Percentiles rank a stretch among this genome's conserved stretches.
These are phyloP conservation scores for Ectemnius lituratus DNA, from an alignment of 2,888 invertebrate species.

Conservation along the genomic window DNA sequence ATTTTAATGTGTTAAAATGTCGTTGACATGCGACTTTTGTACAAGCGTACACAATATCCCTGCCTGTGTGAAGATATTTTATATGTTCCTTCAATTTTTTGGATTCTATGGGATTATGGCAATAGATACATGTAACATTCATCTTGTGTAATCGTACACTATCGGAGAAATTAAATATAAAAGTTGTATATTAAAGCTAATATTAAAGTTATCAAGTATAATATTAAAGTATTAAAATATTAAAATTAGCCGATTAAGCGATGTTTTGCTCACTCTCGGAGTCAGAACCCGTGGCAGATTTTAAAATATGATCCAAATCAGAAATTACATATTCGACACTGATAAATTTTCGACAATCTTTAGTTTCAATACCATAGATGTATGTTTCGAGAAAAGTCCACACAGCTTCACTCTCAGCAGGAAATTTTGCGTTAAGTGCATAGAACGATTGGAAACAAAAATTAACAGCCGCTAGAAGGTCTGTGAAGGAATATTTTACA, in stretches of 20 bases:
- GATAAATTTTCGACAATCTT: neutral
- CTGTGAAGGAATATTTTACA: neutral
- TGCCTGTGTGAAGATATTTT: slow-evolving; percentile 1
- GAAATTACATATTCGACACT: no score
- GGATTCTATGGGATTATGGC: neutral
- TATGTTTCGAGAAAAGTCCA: no score
- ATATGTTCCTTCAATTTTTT: neutral
- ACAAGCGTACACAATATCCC: neutral
- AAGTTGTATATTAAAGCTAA: no score
- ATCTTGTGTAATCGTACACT: neutral
- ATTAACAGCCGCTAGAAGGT: slow-evolving; percentile 12
- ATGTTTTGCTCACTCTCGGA: no score
- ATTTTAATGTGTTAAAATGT: neutral
- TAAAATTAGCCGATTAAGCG: no score
- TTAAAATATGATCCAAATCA: no score
- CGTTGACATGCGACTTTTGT: slow-evolving; percentile 1
- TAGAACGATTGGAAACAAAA: neutral
- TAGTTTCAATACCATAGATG: no score
- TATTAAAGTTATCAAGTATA: no score
- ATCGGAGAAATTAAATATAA: neutral
- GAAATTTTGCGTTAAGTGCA: no score
- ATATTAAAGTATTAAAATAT: no score
- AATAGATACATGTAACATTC: neutral
- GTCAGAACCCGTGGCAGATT: no score
- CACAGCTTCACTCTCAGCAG: no score